A percentile compares a stretch with the other conserved stretches of the same genome.
phyloP scores from a whole-genome alignment of 2,888 invertebrate species.

The Drosophila falleni region DNA sequence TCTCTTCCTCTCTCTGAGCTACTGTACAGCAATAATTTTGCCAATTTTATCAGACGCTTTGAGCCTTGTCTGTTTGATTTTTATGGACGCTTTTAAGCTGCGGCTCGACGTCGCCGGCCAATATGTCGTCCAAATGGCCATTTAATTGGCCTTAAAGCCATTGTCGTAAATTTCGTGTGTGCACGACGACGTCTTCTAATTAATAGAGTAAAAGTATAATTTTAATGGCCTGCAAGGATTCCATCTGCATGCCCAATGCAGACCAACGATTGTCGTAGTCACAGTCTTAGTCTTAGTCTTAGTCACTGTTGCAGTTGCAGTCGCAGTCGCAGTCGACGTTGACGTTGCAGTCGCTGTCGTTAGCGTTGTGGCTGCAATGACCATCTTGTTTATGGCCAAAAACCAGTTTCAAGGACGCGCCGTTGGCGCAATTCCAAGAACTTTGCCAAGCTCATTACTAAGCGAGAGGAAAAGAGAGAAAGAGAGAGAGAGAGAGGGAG shows the following conservation, averaged over 20 bases:
- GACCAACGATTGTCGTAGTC: constrained; percentile 3
- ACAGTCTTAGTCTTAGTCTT: neutral
- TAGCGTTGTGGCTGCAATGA: constrained; percentile 37
- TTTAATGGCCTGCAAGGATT: constrained; percentile 52
- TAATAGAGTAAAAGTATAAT: constrained; percentile 64
- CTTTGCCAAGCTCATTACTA: constrained; percentile 64
- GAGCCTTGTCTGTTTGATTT: constrained; percentile 61
- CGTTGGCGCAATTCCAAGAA: constrained; percentile 75
- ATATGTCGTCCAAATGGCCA: constrained; percentile 64
- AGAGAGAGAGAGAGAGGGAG: neutral
- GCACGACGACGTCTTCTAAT: constrained; percentile 50
- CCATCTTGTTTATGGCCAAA: constrained; percentile 64
- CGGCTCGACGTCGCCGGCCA: constrained; percentile 23
- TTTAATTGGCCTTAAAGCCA: constrained; percentile 65
- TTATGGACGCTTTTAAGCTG: constrained; percentile 68
- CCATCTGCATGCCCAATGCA: constrained; percentile 28
- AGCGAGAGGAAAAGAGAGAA: neutral
- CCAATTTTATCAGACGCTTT: constrained; percentile 65
- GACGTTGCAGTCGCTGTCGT: constrained; percentile 23
- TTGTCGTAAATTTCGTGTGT: constrained; percentile 61
- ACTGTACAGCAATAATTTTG: constrained; percentile 68
- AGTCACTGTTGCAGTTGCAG: constrained; percentile 4
- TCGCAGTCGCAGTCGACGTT: constrained; percentile 6
- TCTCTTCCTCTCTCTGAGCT: constrained; percentile 19
- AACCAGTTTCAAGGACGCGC: constrained; percentile 79